phyloP scores from a whole-genome alignment of 2,113 vertebrate species.

The Tringa solitaria region DNA sequence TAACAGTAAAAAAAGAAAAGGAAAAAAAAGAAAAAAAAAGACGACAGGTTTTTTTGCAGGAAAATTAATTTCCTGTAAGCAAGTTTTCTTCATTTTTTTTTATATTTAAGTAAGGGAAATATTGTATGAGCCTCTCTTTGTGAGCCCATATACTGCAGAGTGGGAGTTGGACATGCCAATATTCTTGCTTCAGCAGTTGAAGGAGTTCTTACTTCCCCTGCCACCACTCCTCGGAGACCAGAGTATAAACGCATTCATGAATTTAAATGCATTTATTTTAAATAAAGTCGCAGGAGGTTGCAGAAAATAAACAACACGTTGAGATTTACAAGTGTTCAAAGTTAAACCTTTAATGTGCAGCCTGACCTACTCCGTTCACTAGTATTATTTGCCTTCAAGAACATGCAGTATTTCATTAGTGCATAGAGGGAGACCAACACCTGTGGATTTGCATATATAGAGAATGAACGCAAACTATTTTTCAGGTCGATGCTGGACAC shows the following conservation, averaged over 20 bases:
- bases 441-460: background rate
- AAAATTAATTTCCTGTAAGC: background rate
- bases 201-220: background rate
- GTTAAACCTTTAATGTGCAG: background rate
- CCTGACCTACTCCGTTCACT: background rate
- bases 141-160: background rate
- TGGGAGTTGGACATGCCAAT: background rate
- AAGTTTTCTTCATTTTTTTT: background rate
- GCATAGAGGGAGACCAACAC: background rate
- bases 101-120: background rate
- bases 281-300: background rate
- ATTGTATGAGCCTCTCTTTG: background rate
- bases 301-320: fast-evolving
- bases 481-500: background rate
- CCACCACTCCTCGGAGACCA: background rate
- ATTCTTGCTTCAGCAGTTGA: background rate
- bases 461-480: background rate
- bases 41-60: background rate
- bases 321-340: background rate
- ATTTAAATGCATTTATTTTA: background rate
- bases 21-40: too few species aligned
- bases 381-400: background rate
- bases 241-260: background rate
- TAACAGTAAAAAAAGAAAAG: background rate
- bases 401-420: background rate